Conservation (phyloP, 37 sponge, comb jelly and placozoan species). For the Bolinopsis microptera region DNA sequence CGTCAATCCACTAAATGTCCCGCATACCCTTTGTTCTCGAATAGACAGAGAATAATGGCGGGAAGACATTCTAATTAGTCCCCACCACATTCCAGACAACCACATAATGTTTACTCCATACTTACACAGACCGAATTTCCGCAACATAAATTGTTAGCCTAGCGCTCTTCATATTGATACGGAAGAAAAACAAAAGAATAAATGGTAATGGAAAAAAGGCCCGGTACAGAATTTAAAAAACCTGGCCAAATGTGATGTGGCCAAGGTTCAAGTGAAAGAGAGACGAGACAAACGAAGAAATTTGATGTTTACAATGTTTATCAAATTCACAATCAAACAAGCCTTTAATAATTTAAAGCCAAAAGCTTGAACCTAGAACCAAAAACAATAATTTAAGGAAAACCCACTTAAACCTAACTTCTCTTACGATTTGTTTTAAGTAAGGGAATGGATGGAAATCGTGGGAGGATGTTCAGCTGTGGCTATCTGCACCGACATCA, state of each 20-base stretch:
- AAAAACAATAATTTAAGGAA: conserved; percentile 37
- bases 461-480: not conserved
- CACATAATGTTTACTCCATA: no score
- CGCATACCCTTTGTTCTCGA: not conserved
- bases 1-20: not conserved
- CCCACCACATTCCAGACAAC: no score
- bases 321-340: conserved; percentile 19
- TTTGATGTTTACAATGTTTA: not conserved
- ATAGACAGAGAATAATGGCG: not conserved
- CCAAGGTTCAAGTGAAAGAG: not conserved
- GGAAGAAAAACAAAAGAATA: no score
- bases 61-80: not conserved
- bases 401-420: not conserved
- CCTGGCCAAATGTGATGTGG: not conserved
- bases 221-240: not conserved
- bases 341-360: conserved; percentile 44
- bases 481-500: not conserved
- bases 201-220: not conserved
- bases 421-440: not conserved
- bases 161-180: no score
- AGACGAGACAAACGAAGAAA: not conserved
- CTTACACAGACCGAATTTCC: no score
- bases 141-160: no score
- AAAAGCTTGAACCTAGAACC: not conserved
- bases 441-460: not conserved